phyloP scores from a whole-genome alignment of 64 coral and sea anemone genomes.

The Pocillopora verrucosa region DNA sequence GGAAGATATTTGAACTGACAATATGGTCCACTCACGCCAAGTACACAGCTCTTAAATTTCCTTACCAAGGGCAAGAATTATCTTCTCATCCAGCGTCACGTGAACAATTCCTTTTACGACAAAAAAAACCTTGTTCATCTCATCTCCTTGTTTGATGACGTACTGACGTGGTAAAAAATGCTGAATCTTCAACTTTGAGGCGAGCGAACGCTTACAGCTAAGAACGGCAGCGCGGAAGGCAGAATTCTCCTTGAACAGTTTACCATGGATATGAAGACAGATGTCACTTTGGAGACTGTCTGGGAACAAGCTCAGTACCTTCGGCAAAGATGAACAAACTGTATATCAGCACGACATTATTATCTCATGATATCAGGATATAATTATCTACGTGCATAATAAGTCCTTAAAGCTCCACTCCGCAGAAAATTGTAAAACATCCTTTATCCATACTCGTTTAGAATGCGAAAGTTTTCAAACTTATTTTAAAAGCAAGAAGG shows the following conservation, averaged over 20 bases:
- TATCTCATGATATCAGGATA: too few relatives aligned
- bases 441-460: too few relatives aligned
- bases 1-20: too few relatives aligned
- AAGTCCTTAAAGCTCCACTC: too few relatives aligned
- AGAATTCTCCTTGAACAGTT: conserved; percentile 61
- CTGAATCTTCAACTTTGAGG: conserved; percentile 55
- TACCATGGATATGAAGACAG: conserved; percentile 75
- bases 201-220: conserved; percentile 75
- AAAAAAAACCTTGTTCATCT: conserved; percentile 74
- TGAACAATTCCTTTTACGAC: conserved; percentile 82
- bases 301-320: conserved; percentile 79
- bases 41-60: too few relatives aligned
- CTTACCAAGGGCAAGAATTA: conserved; percentile 72
- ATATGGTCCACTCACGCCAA: too few relatives aligned
- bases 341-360: too few relatives aligned
- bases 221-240: conserved; percentile 72
- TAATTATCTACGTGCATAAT: too few relatives aligned
- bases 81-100: conserved; percentile 60
- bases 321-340: background rate
- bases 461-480: too few relatives aligned
- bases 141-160: conserved; percentile 89
- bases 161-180: conserved; percentile 80
- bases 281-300: conserved; percentile 81
- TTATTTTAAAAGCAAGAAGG: too few relatives aligned
- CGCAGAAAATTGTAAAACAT: too few relatives aligned